Conservation (phyloP, 2,113 vertebrate genomes). For the Oenanthe melanoleuca region DNA sequence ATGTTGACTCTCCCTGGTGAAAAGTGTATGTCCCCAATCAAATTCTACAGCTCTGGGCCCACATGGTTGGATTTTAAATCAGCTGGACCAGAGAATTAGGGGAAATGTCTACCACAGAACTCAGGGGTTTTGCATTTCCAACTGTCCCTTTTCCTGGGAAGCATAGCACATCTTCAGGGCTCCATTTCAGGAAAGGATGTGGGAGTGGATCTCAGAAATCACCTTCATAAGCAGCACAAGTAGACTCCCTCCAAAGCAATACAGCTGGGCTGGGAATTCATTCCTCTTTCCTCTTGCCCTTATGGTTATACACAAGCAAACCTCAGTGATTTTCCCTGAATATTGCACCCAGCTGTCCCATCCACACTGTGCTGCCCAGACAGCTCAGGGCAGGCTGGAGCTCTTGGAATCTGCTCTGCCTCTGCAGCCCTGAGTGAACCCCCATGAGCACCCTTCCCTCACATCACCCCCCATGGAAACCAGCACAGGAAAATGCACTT, state of each 20-base stretch:
- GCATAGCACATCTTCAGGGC: neutral
- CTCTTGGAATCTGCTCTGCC: accelerated
- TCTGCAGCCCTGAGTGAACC: neutral
- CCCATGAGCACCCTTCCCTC: neutral
- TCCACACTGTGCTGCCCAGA: neutral
- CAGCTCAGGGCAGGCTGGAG: neutral
- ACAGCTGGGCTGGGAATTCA: neutral
- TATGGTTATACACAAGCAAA: neutral
- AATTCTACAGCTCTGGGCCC: neutral
- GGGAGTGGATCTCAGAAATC: neutral
- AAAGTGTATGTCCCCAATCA: neutral
- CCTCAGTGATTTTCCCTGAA: neutral
- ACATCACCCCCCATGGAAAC: accelerated
- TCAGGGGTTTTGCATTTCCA: neutral
- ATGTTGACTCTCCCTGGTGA: neutral
- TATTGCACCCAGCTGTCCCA: neutral
- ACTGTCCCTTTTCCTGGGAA: neutral
- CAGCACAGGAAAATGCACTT: neutral
- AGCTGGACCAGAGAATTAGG: neutral
- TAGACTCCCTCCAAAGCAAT: neutral
- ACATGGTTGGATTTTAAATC: accelerated
- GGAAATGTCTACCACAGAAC: neutral
- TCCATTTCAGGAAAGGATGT: neutral
- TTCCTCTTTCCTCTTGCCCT: neutral
- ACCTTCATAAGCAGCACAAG: neutral